Base-by-base conservation (phyloP, 2,888 invertebrate genomes). In the Pristionchus fissidentatus region DNA sequence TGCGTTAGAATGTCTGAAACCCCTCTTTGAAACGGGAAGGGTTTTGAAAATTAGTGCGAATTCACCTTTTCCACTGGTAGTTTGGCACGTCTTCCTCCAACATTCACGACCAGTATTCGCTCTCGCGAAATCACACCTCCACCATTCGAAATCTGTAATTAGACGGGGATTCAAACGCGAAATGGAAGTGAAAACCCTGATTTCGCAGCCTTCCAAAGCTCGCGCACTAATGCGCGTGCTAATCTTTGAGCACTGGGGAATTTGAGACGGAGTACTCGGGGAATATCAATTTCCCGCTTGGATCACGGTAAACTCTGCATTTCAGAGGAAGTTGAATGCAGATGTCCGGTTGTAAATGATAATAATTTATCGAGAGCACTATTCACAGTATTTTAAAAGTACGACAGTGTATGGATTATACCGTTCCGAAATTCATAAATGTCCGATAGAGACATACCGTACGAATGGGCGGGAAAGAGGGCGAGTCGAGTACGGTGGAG, bases 51-150 rank as follows among this genome's bases (percentile, higher is more conserved):
- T 43, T 35, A 26, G 43, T 83, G 84, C 66, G 38, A 35, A 32
- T 43, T 22, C 46, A 89, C 90, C 84, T 85, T 84, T 35, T 90
- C 88, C 29, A 87, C 41, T 22, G 87, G 80, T 38, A 90, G 62
- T 26, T 87, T 87, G 0, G 90, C 90, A 62, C 86, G 85, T 57
- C 90, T 80, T 13, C 90, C 90, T 15, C 90, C 90, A n/a, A 90
- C 90, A 82, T 90, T 90, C 19, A 90, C 82, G 52, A 55, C 84
- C 26, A 86, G 43, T n/a, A 78, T 79, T 3, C 19, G 15, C 43
- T 41, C 70, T 38, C 26, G 70, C 29, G 8, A 10, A 41, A 10
- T 19, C 60, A 26, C 19, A 38, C 22, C 41, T n/a, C 70, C 49
- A 49, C 46, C 70, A 22, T 70, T 70, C n/a, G 70, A 70, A 22